These are phyloP conservation scores for Pseudolaguvia tuberculata DNA, from an alignment of 2,113 vertebrate genomes.

Conservation along the genomic window DNA sequence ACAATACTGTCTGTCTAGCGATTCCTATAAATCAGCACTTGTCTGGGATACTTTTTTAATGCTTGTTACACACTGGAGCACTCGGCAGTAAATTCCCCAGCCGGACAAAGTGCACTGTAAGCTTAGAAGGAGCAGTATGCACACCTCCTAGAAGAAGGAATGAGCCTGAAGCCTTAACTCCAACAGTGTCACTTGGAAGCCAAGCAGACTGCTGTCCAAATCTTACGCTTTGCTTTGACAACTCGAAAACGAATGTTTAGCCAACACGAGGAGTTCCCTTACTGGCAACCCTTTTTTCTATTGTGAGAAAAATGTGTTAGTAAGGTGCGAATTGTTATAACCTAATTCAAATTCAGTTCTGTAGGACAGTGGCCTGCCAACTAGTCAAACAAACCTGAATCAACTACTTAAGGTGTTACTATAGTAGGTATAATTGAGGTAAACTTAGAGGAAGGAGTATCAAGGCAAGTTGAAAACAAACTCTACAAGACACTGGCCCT, in stretches of 20 bases:
- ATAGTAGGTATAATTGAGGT: too few relatives aligned
- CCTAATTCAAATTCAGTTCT: not conserved
- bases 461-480: too few relatives aligned
- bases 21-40: constrained; percentile 36
- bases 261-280: constrained; percentile 24
- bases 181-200: constrained; percentile 3
- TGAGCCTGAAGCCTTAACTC: constrained; percentile 16
- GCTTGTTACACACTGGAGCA: constrained; percentile 29
- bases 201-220: constrained; percentile 25
- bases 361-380: too few relatives aligned
- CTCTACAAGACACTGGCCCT: too few relatives aligned
- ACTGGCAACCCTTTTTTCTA: not conserved
- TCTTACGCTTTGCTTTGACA: constrained; percentile 25
- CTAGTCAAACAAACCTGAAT: too few relatives aligned
- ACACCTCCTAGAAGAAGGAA: constrained; percentile 12
- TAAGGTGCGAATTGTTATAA: not conserved
- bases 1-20: constrained; percentile 35
- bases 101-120: constrained; percentile 28
- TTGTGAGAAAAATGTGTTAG: not conserved
- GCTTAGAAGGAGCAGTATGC: constrained; percentile 21
- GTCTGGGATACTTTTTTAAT: constrained; percentile 25
- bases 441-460: too few relatives aligned
- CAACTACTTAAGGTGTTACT: too few relatives aligned
- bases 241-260: constrained; percentile 28
- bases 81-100: constrained; percentile 27